Evolutionary conservation across 2,113 vertebrate genomes (phyloP).

Genomic region (Engystomops pustulosus): DNA sequence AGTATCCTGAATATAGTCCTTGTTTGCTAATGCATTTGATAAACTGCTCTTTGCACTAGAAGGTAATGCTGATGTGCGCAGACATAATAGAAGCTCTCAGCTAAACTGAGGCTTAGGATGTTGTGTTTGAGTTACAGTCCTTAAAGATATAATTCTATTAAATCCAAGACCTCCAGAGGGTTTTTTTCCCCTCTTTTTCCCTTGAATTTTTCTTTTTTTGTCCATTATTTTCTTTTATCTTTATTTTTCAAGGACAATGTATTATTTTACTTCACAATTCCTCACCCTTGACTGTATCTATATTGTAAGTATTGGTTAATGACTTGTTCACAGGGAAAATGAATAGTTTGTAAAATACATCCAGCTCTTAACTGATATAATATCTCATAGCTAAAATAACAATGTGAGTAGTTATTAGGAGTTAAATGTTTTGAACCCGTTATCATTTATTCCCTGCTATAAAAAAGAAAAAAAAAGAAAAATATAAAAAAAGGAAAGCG

Average conservation of each 20-base stretch:
- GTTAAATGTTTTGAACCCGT: too few species aligned
- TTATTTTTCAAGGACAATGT: too few species aligned
- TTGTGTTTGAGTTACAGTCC: neutral
- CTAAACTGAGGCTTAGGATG: conserved; percentile 3
- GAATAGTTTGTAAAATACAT: neutral
- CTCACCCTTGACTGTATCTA: neutral
- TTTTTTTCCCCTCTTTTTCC: neutral
- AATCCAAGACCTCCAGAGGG: neutral
- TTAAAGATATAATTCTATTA: conserved; percentile 29
- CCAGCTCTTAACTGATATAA: neutral
- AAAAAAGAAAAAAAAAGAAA: too few species aligned
- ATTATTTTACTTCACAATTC: neutral
- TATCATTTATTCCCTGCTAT: too few species aligned
- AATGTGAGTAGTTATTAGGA: neutral
- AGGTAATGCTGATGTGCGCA: conserved; percentile 56
- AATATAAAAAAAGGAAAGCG: too few species aligned
- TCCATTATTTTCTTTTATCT: neutral
- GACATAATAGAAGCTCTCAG: conserved; percentile 40
- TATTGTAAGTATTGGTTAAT: neutral
- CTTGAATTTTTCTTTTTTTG: neutral
- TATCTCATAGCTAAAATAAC: neutral
- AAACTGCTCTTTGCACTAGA: conserved; percentile 66
- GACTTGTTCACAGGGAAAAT: neutral
- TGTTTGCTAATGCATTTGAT: conserved; percentile 72
- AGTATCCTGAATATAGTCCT: conserved; percentile 69